Conservation (phyloP, 2,888 invertebrate species). For the Pteria penguin region DNA sequence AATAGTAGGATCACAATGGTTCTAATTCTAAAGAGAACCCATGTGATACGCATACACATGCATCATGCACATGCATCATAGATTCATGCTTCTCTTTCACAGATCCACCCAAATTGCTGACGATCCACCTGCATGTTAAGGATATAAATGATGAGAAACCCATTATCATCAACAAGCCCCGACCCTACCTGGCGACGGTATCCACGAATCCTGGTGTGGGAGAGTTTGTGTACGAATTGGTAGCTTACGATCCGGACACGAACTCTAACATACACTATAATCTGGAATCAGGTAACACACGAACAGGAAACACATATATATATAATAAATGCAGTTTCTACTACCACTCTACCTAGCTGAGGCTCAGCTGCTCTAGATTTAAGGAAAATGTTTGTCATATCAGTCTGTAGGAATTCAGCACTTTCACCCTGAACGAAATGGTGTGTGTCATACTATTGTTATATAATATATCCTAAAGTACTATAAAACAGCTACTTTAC, state of each 20-base stretch:
- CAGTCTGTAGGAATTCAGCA: too few species aligned
- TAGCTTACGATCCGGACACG: slow-evolving; percentile 97
- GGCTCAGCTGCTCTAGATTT: background rate
- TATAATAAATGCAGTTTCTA: background rate
- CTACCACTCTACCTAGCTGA: background rate
- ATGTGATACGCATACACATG: too few species aligned
- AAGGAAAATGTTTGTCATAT: too few species aligned
- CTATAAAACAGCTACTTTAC: too few species aligned
- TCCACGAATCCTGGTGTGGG: slow-evolving; percentile 97
- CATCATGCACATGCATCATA: too few species aligned
- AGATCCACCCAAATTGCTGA: slow-evolving; percentile 38
- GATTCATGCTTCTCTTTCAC: background rate
- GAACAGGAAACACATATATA: too few species aligned
- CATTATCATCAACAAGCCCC: slow-evolving; percentile 96
- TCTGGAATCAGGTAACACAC: slow-evolving; percentile 64
- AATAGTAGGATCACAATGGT: too few species aligned
- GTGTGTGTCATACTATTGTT: too few species aligned
- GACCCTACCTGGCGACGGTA: slow-evolving; percentile 98
- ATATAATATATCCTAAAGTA: too few species aligned
- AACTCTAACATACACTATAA: slow-evolving; percentile 85
- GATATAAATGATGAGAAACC: slow-evolving; percentile 98
- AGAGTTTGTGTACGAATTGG: slow-evolving; percentile 97
- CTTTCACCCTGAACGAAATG: too few species aligned
- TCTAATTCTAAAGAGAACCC: too few species aligned
- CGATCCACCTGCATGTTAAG: slow-evolving; percentile 94